Evolutionary conservation across 2,797 vertebrate species (phyloP).

Genomic region (Rhinichthys osculus): DNA sequence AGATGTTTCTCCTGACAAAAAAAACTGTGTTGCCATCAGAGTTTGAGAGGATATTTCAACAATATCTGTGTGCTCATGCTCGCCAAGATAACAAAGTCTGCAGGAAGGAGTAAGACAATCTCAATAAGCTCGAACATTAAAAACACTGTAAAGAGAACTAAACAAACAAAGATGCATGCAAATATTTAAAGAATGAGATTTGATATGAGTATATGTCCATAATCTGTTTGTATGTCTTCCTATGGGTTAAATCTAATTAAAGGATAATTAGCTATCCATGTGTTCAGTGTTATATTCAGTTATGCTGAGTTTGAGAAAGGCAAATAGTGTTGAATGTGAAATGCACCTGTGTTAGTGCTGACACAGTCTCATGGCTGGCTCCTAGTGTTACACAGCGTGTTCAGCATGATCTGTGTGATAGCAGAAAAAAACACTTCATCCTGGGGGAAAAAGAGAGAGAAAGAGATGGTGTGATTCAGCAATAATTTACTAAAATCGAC

Average conservation of each 20-base stretch:
- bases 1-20: neutral
- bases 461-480: constrained; percentile 1
- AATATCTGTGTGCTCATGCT: neutral
- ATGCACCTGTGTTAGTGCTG: constrained; percentile 18
- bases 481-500: neutral
- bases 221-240: neutral
- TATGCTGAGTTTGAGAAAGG: neutral
- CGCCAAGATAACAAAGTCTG: neutral
- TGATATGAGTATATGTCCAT: neutral
- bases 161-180: neutral
- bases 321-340: neutral
- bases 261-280: neutral
- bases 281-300: neutral
- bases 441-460: neutral
- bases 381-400: neutral
- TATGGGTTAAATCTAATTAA: neutral
- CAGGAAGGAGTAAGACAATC: neutral
- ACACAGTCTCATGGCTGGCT: neutral
- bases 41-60: neutral
- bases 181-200: neutral
- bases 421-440: neutral
- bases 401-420: neutral
- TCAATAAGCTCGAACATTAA: neutral
- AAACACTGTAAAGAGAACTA: neutral
- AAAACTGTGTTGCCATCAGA: too few species aligned